phyloP scores from a whole-genome alignment of 2,113 vertebrate genomes.

The Xyrauchen texanus region DNA sequence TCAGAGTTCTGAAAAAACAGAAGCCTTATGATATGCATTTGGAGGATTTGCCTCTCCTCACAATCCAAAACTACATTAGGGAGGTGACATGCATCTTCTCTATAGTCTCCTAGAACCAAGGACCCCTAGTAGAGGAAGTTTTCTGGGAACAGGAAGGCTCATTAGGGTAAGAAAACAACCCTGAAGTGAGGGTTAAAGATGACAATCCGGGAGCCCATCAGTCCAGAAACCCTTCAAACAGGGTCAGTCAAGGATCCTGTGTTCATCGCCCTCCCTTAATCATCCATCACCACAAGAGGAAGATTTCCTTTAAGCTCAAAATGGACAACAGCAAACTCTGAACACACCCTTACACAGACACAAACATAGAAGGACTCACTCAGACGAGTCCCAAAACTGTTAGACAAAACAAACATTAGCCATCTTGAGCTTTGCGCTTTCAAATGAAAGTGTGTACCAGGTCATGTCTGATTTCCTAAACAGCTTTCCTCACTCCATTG shows the following conservation, averaged over 20 bases:
- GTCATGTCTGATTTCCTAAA: conserved; percentile 53
- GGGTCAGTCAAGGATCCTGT: conserved; percentile 31
- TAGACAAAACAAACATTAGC: conserved; percentile 50
- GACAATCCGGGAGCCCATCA: not conserved
- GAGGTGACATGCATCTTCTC: not conserved
- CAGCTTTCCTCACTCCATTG: conserved; percentile 9
- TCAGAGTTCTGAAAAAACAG: too few species aligned
- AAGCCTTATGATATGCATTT: too few species aligned
- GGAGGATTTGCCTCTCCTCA: too few species aligned
- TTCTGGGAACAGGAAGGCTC: conserved; percentile 44
- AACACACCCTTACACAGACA: conserved; percentile 29
- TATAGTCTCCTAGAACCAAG: conserved; percentile 2
- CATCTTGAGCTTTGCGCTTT: conserved; percentile 15
- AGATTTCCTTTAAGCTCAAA: conserved; percentile 12
- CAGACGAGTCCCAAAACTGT: conserved; percentile 34
- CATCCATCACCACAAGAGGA: conserved; percentile 21
- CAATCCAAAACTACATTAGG: not conserved
- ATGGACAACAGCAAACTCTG: conserved; percentile 9
- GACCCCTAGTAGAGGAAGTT: not conserved
- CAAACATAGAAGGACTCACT: conserved; percentile 24
- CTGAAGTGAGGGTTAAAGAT: conserved; percentile 12
- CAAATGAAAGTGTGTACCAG: conserved; percentile 50
- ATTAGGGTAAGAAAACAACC: conserved; percentile 43
- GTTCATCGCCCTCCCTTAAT: conserved; percentile 9
- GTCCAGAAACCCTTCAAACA: conserved; percentile 23